Evolutionary conservation across 1,140 invertebrate species (phyloP), one percentile per base, ranked within the genome.

Genomic region (Sminthurinus signatus): DNA sequence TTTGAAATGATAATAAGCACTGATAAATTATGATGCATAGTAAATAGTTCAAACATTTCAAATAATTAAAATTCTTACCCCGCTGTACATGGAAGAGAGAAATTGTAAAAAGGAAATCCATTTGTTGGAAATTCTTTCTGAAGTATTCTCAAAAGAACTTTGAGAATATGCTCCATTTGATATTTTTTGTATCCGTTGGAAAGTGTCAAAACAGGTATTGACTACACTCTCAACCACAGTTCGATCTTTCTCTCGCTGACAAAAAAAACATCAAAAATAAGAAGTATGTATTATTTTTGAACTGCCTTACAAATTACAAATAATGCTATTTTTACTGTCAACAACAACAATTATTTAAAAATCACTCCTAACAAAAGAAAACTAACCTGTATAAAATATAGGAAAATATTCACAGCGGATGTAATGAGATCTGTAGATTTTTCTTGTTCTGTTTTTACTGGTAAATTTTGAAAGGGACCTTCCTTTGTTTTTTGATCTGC

Each of bases 121-220:
- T 29, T 68, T 59, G n/a, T n/a, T n/a, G n/a, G n/a, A n/a, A n/a
- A n/a, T n/a, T n/a, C n/a, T n/a, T n/a, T n/a, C n/a, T n/a, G n/a
- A n/a, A 44, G 23, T 19, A 19, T 21, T 31, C 31, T 27, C 28
- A 15, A 29, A 12, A 17, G 52, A 39, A 43, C 19, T 48, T 19
- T 14, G 15, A 23, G 8, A 10, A 28, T 17, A 17, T 19, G 54
- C 15, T 43, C 62, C 15, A 75, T 70, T 23, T 76, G 68, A 51
- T 75, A 74, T 62, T 87, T 87, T 32, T 88, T 78, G 43, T 21
- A 71, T 27, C 75, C 92, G 88, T 74, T 91, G 88, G 76, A 89
- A 93, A 86, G 88, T 92, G 75, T 92, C 88, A 73, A 91, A 88
- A 74, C 88, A 91, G 17, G 85, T 90, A 76, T 93, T 93, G 54